A percentile compares a stretch with the other conserved stretches of the same genome.
Conservation (phyloP, 2,888 invertebrate species). For the Ypsolopha scabrella region DNA sequence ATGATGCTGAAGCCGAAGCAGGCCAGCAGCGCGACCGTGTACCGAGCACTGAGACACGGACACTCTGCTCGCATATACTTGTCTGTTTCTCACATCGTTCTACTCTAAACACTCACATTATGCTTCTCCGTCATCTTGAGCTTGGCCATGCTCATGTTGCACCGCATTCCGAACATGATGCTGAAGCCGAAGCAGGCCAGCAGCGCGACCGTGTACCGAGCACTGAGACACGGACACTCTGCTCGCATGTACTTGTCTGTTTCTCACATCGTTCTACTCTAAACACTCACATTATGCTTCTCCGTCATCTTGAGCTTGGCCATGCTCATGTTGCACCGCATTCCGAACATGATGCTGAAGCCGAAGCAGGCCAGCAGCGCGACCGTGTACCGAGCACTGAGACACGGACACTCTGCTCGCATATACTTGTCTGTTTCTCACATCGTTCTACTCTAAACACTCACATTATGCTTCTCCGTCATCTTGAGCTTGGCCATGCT, state of each 20-base stretch:
- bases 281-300: conserved; percentile 46
- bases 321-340: conserved; percentile 99
- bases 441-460: conserved; percentile 11
- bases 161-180: conserved; percentile 97
- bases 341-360: conserved; percentile 96
- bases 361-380: conserved; percentile 89
- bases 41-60: conserved; percentile 87
- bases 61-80: conserved; percentile 85
- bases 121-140: conserved; percentile 78
- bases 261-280: too few species aligned
- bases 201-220: conserved; percentile 88
- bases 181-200: conserved; percentile 91
- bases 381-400: conserved; percentile 89
- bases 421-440: conserved; percentile 60
- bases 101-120: conserved; percentile 29
- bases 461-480: conserved; percentile 69
- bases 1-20: conserved; percentile 93
- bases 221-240: conserved; percentile 87
- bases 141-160: conserved; percentile 99
- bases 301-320: conserved; percentile 89
- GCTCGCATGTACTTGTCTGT: conserved; percentile 75
- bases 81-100: too few species aligned
- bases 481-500: conserved; percentile 94
- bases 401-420: conserved; percentile 87
- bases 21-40: conserved; percentile 87